A percentile compares a stretch with the other conserved stretches of the same genome.
Conservation (phyloP, 64 coral and sea anemone species). For the Anthopleura sola region DNA sequence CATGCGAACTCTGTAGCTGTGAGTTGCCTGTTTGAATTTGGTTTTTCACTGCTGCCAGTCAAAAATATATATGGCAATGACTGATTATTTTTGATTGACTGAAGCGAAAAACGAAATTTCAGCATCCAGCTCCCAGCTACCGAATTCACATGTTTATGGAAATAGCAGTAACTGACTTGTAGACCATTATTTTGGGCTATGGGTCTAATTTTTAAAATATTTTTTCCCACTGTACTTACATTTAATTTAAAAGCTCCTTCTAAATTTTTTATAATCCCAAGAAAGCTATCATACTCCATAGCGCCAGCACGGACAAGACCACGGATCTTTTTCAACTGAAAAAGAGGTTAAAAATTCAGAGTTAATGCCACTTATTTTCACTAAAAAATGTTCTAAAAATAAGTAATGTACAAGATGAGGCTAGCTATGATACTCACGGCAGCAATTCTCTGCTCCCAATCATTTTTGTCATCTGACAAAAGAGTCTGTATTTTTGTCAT, state of each 20-base stretch:
- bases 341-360: neutral
- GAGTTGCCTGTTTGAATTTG: no score
- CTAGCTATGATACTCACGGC: constrained; percentile 47
- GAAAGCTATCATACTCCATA: constrained; percentile 74
- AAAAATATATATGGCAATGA: no score
- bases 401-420: neutral
- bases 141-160: no score
- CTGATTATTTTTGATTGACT: no score
- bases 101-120: no score
- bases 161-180: no score
- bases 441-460: constrained; percentile 92
- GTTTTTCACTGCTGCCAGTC: no score
- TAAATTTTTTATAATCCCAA: constrained; percentile 51
- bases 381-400: no score
- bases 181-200: no score
- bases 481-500: constrained; percentile 75
- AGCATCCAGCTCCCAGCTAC: no score
- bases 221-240: constrained; percentile 35
- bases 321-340: constrained; percentile 78
- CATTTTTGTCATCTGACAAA: constrained; percentile 87
- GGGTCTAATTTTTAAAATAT: no score
- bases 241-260: constrained; percentile 95
- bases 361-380: neutral
- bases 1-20: no score
- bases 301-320: constrained; percentile 64